A percentile compares a stretch with the other conserved stretches of the same genome.
These are phyloP conservation scores for Gymnopithys bicolor DNA, from an alignment of 2,797 vertebrate species.

Conservation along the genomic window DNA sequence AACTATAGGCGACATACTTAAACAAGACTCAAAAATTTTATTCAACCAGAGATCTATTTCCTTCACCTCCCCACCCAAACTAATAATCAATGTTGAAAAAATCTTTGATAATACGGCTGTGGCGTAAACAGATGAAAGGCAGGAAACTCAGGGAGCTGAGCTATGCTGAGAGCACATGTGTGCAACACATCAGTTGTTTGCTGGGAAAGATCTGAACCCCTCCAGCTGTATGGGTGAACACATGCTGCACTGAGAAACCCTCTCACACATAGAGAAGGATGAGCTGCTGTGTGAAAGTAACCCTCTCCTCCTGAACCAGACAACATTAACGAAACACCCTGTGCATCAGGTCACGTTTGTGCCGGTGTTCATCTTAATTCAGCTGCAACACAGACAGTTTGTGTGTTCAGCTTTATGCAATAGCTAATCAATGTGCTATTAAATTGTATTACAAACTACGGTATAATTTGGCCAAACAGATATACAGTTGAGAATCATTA, in stretches of 20 bases:
- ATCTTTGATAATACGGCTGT: background rate
- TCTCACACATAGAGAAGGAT: background rate
- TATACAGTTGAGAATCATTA: background rate
- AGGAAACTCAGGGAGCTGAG: background rate
- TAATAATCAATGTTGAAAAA: constrained; percentile 8
- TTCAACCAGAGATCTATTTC: constrained; percentile 8
- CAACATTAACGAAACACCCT: background rate
- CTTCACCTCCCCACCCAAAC: background rate
- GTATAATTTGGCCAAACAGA: background rate
- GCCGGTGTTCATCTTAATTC: background rate
- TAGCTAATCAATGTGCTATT: background rate
- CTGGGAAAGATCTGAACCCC: background rate
- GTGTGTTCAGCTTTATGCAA: background rate
- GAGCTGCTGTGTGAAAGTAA: background rate
- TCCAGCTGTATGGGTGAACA: background rate
- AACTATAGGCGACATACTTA: background rate
- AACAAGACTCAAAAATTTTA: background rate
- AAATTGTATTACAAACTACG: background rate
- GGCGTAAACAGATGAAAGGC: background rate
- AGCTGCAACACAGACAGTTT: background rate
- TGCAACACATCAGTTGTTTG: background rate
- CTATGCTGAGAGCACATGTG: background rate
- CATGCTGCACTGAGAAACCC: background rate
- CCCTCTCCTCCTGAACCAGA: background rate
- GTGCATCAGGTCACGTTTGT: background rate